Evolutionary conservation across 2,888 invertebrate species (phyloP), one percentile per base, ranked within the genome.

Genomic region (Campoplex capitator): DNA sequence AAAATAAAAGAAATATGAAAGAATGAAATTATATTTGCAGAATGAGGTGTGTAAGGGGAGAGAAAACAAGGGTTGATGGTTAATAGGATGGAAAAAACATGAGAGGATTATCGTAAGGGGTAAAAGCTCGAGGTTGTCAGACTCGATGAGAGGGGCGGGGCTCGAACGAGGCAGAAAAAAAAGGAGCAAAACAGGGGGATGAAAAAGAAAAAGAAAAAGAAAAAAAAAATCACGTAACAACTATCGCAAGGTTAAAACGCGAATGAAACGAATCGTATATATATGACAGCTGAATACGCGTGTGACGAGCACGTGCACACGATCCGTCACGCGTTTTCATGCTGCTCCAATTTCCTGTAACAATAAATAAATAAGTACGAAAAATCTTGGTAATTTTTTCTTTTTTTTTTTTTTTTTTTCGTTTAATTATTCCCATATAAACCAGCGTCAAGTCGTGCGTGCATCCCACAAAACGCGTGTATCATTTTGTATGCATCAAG

Each of bases 321-420:
- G 65, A 56, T 68, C 42, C 58, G 75, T 75, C 84, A 79, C 79
- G 79, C 75, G 84, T 70, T 84, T 70, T 75, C 79, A 58, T 83
- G 77, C 65, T 45, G 75, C 32, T 16, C 32, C 32, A 62, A 62
- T 62, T 32, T 62, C 32, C 4, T 32, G 62, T 32, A 32, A 62
- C 32, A 32, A 32, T 62, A 62, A 62, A 62, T 16, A 16, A 62
- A 62, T 62, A 32, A 62, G 28, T 13, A 28, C 3, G 4, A 28
- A 28, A 58, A 62, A 62, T 62, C 42, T 42, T 42, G 16, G 18
- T n/a, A 16, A 4, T 18, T 51, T 51, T 16, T 51, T 16, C 1
- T 51, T 51, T 18, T 18, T 18, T 38, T 56, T 56, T 62, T 32
- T 58, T 28, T 13, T 11, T 32, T 23, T 7, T 9, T 58, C 28